Evolutionary conservation across 2,888 invertebrate species (phyloP).

Genomic region (Melolontha melolontha): DNA sequence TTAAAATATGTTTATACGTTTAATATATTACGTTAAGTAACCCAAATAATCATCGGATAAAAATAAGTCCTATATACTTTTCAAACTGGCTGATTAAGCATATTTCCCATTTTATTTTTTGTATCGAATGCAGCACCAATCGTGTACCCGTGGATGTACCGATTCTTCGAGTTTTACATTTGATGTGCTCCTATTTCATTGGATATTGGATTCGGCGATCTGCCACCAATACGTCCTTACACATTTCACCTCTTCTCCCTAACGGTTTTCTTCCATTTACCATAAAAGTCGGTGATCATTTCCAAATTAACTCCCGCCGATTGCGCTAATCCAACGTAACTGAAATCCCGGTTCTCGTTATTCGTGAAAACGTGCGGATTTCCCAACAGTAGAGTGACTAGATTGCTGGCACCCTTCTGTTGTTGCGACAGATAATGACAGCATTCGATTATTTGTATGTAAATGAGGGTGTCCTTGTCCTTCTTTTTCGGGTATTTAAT

Average conservation of each 20-base stretch:
- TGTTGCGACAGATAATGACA: slow-evolving; percentile 80
- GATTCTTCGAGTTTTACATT: slow-evolving; percentile 1
- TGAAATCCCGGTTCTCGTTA: slow-evolving; percentile 75
- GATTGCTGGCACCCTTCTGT: slow-evolving; percentile 69
- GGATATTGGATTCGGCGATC: slow-evolving; percentile 3
- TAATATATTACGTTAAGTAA: slow-evolving; percentile 22
- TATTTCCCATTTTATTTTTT: slow-evolving; percentile 2
- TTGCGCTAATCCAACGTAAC: slow-evolving; percentile 81
- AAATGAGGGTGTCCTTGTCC: slow-evolving; percentile 79
- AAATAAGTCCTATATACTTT: slow-evolving; percentile 28
- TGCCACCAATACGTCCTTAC: neutral
- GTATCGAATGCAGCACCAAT: slow-evolving; percentile 1
- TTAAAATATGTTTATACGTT: slow-evolving; percentile 19
- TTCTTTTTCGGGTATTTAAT: slow-evolving; percentile 83
- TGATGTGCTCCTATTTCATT: neutral
- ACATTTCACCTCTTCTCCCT: slow-evolving; percentile 73
- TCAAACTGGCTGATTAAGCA: slow-evolving; percentile 5
- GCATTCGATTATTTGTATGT: slow-evolving; percentile 86
- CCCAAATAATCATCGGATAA: slow-evolving; percentile 28
- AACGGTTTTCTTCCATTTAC: slow-evolving; percentile 84
- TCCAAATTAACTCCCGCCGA: slow-evolving; percentile 86
- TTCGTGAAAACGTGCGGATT: slow-evolving; percentile 57
- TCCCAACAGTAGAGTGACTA: slow-evolving; percentile 85
- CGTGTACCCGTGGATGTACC: too few relatives aligned
- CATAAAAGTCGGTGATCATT: slow-evolving; percentile 84